Base-by-base conservation (phyloP, 1,140 invertebrate species). In the Drosophila lacertosa region DNA sequence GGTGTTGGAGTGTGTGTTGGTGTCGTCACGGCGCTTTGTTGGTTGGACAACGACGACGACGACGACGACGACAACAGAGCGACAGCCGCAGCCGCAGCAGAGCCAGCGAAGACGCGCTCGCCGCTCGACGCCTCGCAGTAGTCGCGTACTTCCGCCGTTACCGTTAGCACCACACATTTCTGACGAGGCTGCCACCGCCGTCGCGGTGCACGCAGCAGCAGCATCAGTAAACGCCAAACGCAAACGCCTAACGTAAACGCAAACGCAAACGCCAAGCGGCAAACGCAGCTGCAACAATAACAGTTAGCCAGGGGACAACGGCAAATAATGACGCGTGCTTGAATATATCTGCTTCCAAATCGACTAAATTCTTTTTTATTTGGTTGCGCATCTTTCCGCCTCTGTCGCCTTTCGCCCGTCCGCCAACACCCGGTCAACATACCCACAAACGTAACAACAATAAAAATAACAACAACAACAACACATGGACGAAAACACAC, bases 121-220 rank as follows among this genome's bases (percentile, higher is more conserved):
- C 77, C 77, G 77, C 79, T 83, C 67, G 72, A 76, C 65, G 77
- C 72, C 74, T 64, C 57, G 76, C 78, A 84, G 82, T 77, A 86
- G 81, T 86, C 82, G 82, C 82, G 82, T 88, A 86, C 83, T 86
- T 86, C 82, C 82, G 82, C 77, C 82, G 82, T 86, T 86, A 77
- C 77, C 81, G 81, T 86, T 86, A 86, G 82, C 77, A 88, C 80
- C 79, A 78, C 82, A 84, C 71, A 77, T 45, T 48, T 69, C 22
- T 54, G 59, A 69, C 60, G 53, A 58, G 58, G 57, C 66, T 64
- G 66, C 48, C 74, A 70, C 37, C 51, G 58, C 57, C 76, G 70
- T 75, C 77, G 77, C 76, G 76, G 51, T 68, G 62, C 60, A 71
- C 50, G 53, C 59, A 67, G 64, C 57, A 67, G 40, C 26, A 50